Evolutionary conservation across 2,113 vertebrate species (phyloP), one percentile per base, ranked within the genome.

Genomic region (Puntigrus tetrazona): DNA sequence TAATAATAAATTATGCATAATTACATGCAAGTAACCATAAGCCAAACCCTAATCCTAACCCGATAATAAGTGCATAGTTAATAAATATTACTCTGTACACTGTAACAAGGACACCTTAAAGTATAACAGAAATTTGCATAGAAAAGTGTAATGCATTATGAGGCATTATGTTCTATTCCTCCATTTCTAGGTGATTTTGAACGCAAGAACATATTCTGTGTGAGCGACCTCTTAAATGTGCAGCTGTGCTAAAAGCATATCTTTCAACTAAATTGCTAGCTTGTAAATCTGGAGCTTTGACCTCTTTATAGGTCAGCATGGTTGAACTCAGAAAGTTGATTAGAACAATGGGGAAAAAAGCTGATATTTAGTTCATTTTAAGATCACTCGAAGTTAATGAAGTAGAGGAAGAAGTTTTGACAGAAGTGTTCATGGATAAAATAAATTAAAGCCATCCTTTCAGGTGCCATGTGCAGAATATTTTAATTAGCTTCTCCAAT

Each of bases 221-320:
- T 22, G 38, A n/a, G 72, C 8, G 4, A 22, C 65, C 65, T 69
- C 34, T 69, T 38, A 38, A 22, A 38, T 69, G 18, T 0, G 9
- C 31, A 36, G 3, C 31, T 22, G 18, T 34, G 36, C 61, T 84
- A 69, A 87, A 81, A 47, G 72, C 27, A 7, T 70, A 22, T 36
- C 20, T 38, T 70, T 34, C 14, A 34, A 47, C 65, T 67, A 81
- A 87, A 87, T 69, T 65, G 20, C 22, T 74, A 18, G 31, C 61
- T 43, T 67, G 25, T 31, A 41, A 70, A 86, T 31, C 27, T 47
- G 16, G 45, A 55, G 16, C 41, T 84, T 43, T 47, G 31, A 59
- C 76, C 18, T 34, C 34, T 78, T 14, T 36, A 38, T 73, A 67
- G 80, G 84, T 86, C 61, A 84, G 57, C 72, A 78, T 2, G 7